phyloP scores from a whole-genome alignment of 1,140 invertebrate genomes.

The Muscidifurax raptorellus region DNA sequence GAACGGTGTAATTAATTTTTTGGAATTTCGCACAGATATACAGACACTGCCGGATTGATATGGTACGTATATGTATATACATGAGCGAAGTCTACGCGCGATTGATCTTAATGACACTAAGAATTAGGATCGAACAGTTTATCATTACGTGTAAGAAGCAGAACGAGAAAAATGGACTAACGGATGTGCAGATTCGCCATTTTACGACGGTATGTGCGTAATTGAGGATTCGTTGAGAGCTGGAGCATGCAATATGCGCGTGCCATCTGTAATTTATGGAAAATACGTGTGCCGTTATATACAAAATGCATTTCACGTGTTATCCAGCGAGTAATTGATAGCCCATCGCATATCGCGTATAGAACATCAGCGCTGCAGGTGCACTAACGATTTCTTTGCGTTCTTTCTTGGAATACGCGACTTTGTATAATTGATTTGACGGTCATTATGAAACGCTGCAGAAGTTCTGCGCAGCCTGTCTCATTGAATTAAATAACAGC shows the following conservation, averaged over 20 bases:
- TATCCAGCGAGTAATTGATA: constrained; percentile 21
- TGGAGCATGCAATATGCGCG: not conserved
- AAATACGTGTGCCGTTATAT: constrained; percentile 8
- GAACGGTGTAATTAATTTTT: constrained; percentile 27
- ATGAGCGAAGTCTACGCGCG: no score
- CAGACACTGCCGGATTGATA: no score
- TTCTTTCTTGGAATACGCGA: not conserved
- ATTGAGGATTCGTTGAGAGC: constrained; percentile 23
- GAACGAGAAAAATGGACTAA: no score
- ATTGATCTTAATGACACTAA: no score
- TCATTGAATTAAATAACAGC: constrained; percentile 18
- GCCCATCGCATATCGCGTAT: not conserved
- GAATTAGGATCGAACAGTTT: no score
- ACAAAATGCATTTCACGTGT: constrained; percentile 40
- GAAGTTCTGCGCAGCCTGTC: not conserved
- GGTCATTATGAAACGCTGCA: constrained; percentile 13
- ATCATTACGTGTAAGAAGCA: no score
- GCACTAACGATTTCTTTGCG: constrained; percentile 7
- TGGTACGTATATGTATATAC: no score
- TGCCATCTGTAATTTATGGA: constrained; percentile 40
- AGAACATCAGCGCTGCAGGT: not conserved
- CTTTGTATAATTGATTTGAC: constrained; percentile 28
- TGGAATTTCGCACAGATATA: not conserved
- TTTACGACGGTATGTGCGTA: constrained; percentile 6
- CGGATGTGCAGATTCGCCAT: not conserved